Evolutionary conservation across 2,113 vertebrate genomes (phyloP).

Genomic region (Cyphomyrus plagiostoma): DNA sequence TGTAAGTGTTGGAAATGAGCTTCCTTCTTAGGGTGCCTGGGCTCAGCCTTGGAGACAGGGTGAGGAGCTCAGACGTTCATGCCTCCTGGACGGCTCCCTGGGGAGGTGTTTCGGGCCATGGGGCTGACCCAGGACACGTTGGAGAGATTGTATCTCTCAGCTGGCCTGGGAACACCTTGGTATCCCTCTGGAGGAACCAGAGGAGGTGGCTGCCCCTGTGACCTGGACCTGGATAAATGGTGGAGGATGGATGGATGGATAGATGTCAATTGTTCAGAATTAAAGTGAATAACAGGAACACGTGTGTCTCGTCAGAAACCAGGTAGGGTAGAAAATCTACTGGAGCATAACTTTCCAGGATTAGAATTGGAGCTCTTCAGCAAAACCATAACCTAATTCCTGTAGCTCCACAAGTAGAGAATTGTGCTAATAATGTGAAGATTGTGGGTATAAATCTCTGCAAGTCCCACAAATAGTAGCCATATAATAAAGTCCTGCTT

Average conservation of each 20-base stretch:
- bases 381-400: too few species aligned
- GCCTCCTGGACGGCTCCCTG: not conserved
- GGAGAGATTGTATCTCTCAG: too few species aligned
- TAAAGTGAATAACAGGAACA: too few species aligned
- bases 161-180: not conserved
- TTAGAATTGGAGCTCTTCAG: too few species aligned
- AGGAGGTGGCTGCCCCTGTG: not conserved
- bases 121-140: not conserved
- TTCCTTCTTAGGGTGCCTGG: not conserved
- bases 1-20: not conserved
- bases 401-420: too few species aligned
- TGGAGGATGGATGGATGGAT: not conserved
- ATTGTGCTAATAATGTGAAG: too few species aligned
- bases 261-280: too few species aligned
- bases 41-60: not conserved
- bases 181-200: not conserved
- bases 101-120: not conserved
- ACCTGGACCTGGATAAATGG: not conserved
- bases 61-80: not conserved
- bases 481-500: not conserved
- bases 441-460: not conserved
- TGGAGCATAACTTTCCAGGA: too few species aligned
- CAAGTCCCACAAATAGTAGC: not conserved
- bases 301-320: too few species aligned
- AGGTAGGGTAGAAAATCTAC: too few species aligned